Conservation (phyloP, 2,797 vertebrate genomes). For the Lagodon rhomboides region DNA sequence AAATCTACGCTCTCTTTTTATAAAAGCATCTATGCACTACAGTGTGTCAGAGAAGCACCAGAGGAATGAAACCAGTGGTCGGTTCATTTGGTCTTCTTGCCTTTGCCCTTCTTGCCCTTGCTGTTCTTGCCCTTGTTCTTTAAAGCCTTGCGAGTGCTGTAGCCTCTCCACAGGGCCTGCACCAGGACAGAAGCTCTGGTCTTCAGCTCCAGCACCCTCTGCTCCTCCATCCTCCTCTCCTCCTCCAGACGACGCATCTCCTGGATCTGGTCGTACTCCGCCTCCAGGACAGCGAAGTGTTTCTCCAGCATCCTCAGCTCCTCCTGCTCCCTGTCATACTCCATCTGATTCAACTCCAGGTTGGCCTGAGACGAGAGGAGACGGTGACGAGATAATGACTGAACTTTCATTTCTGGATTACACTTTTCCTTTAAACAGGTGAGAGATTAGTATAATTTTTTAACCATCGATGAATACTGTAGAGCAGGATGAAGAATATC, state of each 20-base stretch:
- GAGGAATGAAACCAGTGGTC: neutral
- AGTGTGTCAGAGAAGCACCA: neutral
- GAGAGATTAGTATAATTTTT: no score
- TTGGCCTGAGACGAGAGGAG: constrained; percentile 76
- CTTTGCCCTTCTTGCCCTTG: constrained; percentile 82
- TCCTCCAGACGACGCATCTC: constrained; percentile 77
- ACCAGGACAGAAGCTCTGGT: constrained; percentile 84
- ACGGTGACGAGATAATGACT: neutral
- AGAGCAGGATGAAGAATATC: neutral
- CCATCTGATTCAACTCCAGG: constrained; percentile 77
- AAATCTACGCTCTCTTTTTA: neutral
- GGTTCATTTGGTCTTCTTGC: constrained; percentile 79
- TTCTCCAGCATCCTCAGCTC: constrained; percentile 83
- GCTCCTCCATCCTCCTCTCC: constrained; percentile 77
- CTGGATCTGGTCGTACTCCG: constrained; percentile 86
- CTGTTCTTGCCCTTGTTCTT: constrained; percentile 81
- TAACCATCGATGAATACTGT: neutral
- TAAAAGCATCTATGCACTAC: neutral
- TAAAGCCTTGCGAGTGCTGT: constrained; percentile 84
- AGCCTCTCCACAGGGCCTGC: constrained; percentile 93
- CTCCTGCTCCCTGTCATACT: constrained; percentile 78
- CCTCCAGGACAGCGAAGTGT: constrained; percentile 77
- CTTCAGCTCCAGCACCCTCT: constrained; percentile 79
- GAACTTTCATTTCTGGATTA: no score
- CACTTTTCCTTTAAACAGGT: no score